Percentiles rank a stretch among this genome's conserved stretches.
Evolutionary conservation across 2,888 invertebrate genomes (phyloP).

Genomic region (Girardia tigrina): DNA sequence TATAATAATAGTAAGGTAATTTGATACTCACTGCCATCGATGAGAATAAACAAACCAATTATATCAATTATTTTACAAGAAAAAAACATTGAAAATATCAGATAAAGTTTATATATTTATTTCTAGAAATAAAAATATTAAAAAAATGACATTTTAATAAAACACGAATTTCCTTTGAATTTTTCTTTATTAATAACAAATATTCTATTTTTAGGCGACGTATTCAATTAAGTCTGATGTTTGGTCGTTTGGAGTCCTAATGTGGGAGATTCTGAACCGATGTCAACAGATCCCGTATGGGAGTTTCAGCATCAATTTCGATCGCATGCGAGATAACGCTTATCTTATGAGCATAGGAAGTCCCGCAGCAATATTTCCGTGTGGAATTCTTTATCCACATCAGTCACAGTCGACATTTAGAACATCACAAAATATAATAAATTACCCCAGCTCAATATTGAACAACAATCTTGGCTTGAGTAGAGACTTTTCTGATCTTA

Average conservation of each 20-base stretch:
- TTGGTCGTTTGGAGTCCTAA: neutral
- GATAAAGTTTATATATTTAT: no score
- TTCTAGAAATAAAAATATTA: no score
- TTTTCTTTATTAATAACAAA: no score
- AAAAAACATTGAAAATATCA: no score
- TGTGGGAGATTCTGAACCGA: neutral
- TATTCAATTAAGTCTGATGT: neutral
- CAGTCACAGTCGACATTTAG: neutral
- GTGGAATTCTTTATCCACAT: neutral
- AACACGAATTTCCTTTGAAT: no score
- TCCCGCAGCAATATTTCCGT: neutral
- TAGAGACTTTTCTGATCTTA: neutral
- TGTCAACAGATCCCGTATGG: neutral
- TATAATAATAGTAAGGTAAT: no score
- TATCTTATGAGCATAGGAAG: neutral
- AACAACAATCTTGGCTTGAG: neutral
- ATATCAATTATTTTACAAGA: no score
- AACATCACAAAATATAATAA: neutral
- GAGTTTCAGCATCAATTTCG: neutral
- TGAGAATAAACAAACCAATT: no score
- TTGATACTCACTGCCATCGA: no score
- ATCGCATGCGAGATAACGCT: neutral
- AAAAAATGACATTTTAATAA: no score
- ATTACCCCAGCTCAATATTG: neutral
- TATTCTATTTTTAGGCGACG: neutral